Conservation (phyloP, 2,113 vertebrate genomes). For the Melierax canorus region DNA sequence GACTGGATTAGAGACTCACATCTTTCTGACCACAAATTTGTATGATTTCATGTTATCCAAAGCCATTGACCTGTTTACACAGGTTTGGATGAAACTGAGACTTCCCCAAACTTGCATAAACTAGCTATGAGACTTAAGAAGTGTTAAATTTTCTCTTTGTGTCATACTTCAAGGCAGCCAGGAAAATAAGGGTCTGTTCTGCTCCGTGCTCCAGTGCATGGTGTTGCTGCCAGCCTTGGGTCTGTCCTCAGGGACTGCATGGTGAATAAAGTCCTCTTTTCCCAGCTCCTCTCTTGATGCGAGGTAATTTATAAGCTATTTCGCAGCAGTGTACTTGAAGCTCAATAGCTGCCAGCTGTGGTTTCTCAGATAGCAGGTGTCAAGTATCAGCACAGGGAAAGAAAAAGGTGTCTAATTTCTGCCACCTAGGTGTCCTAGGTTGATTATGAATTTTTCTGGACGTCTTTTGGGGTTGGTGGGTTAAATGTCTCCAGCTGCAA, state of each 20-base stretch:
- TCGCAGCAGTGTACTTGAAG: not conserved
- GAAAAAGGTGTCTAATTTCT: not conserved
- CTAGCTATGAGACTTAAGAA: not conserved
- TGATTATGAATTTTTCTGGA: not conserved
- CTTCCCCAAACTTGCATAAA: not conserved
- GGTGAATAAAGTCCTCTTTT: not conserved
- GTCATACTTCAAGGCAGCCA: not conserved
- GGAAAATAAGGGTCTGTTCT: not conserved
- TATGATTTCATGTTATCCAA: not conserved
- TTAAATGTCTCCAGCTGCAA: not conserved
- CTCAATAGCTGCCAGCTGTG: slow-evolving; percentile 12
- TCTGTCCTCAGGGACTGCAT: not conserved
- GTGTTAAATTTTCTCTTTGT: not conserved
- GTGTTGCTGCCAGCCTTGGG: not conserved
- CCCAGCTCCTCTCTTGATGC: not conserved
- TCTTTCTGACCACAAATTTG: not conserved
- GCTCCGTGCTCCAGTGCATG: rapidly evolving
- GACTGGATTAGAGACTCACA: not conserved
- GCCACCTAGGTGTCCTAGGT: not conserved
- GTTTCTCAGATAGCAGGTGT: slow-evolving; percentile 8
- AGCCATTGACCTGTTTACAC: not conserved
- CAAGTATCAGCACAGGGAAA: not conserved
- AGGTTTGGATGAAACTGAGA: not conserved
- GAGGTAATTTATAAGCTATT: not conserved
- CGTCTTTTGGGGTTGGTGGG: not conserved